phyloP scores from a whole-genome alignment of 2,888 invertebrate genomes.

The Limenitis camilla region DNA sequence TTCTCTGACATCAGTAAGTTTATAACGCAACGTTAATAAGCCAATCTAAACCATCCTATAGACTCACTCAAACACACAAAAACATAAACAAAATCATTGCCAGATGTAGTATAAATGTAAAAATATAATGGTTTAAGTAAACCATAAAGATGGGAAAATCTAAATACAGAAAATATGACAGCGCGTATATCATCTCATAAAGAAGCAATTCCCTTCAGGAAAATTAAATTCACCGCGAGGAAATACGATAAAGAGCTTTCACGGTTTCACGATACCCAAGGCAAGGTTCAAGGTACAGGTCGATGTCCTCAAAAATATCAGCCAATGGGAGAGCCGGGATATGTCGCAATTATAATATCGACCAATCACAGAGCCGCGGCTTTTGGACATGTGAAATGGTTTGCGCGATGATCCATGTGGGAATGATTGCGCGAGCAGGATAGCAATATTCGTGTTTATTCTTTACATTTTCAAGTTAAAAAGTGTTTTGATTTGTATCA shows the following conservation, averaged over 20 bases:
- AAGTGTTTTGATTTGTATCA: too few relatives aligned
- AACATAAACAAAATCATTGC: too few relatives aligned
- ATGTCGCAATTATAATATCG: constrained; percentile 25
- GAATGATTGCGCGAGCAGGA: constrained; percentile 1
- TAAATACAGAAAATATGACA: background rate
- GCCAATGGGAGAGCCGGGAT: constrained; percentile 25
- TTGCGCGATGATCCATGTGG: background rate
- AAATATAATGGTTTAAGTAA: too few relatives aligned
- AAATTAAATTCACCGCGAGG: constrained; percentile 8
- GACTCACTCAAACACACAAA: too few relatives aligned
- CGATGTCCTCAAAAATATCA: constrained; percentile 17
- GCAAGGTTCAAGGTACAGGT: constrained; percentile 25
- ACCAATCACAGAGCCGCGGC: constrained; percentile 30
- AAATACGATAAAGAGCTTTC: constrained; percentile 6
- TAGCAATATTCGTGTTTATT: too few relatives aligned
- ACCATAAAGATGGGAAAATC: too few relatives aligned
- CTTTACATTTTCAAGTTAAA: too few relatives aligned
- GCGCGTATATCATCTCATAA: background rate
- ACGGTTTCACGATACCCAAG: constrained; percentile 9
- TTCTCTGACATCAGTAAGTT: too few relatives aligned
- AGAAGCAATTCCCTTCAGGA: constrained; percentile 2
- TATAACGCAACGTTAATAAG: too few relatives aligned
- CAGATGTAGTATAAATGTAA: too few relatives aligned
- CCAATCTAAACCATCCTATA: too few relatives aligned
- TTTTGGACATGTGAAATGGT: background rate